Percentiles rank a stretch among this genome's conserved stretches.
phyloP scores from a whole-genome alignment of 2,888 invertebrate genomes.

The Yponomeuta malinellus region DNA sequence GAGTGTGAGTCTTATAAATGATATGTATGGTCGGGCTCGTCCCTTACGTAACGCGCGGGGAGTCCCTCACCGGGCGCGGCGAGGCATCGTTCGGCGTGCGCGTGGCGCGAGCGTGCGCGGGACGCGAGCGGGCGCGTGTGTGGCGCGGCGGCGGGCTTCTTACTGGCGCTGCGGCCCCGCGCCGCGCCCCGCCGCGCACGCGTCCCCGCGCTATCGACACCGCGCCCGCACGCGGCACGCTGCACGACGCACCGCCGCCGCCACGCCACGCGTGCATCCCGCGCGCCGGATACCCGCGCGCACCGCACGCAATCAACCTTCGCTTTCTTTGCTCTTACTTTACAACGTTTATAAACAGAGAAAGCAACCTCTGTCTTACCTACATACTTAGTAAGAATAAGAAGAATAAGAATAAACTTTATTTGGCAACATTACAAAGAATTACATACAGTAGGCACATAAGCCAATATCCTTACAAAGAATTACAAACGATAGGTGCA shows the following conservation, averaged over 20 bases:
- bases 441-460: no score
- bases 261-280: slow-evolving; percentile 9
- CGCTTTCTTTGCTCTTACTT: slow-evolving; percentile 3
- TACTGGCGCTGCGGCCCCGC: slow-evolving; percentile 26
- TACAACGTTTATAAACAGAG: not conserved
- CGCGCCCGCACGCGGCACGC: slow-evolving; percentile 39
- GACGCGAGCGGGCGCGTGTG: slow-evolving; percentile 44
- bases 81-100: slow-evolving; percentile 57
- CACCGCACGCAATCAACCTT: slow-evolving; percentile 11
- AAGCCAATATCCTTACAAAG: no score
- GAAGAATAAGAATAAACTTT: no score
- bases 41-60: slow-evolving; percentile 54
- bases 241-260: slow-evolving; percentile 23
- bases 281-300: slow-evolving; percentile 22
- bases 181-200: slow-evolving; percentile 28
- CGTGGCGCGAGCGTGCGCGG: slow-evolving; percentile 55
- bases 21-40: slow-evolving; percentile 33
- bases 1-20: slow-evolving; percentile 18
- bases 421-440: no score
- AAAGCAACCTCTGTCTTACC: not conserved
- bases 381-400: no score
- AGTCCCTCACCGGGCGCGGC: slow-evolving; percentile 58
- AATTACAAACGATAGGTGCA: no score
- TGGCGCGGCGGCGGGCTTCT: slow-evolving; percentile 13
- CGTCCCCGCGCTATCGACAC: slow-evolving; percentile 48